Conservation (phyloP, 2,113 vertebrate species). For the Vireo altiloquus region DNA sequence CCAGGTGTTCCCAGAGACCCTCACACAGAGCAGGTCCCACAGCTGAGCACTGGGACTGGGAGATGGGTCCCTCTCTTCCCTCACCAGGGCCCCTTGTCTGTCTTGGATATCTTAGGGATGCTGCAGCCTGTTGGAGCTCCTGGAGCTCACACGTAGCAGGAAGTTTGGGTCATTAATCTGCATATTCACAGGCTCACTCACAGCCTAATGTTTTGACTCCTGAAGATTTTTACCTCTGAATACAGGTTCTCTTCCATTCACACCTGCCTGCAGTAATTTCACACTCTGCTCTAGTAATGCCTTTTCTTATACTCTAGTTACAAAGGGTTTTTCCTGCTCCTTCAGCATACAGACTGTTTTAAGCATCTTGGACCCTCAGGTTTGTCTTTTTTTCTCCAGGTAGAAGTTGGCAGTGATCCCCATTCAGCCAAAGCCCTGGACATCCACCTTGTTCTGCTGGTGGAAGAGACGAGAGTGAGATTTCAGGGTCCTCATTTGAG, state of each 20-base stretch:
- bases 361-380: not conserved
- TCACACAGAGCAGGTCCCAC: not conserved
- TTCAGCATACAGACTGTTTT: not conserved
- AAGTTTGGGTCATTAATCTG: not conserved
- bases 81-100: too few relatives aligned
- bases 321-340: not conserved
- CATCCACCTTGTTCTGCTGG: not conserved
- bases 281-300: not conserved
- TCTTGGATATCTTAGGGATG: not conserved
- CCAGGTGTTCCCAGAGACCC: not conserved
- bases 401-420: not conserved
- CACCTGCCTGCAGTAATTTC: not conserved
- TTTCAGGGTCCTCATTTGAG: not conserved
- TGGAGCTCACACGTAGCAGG: not conserved
- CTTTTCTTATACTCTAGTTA: not conserved
- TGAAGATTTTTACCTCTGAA: not conserved
- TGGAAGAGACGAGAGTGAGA: not conserved
- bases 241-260: not conserved
- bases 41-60: accelerated
- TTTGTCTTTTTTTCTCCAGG: not conserved
- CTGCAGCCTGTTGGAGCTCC: not conserved
- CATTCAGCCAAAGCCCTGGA: not conserved
- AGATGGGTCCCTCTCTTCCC: too few relatives aligned
- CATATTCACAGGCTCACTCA: not conserved
- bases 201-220: not conserved